phyloP scores from a whole-genome alignment of 2,113 vertebrate species.

The Trematomus loennbergii region DNA sequence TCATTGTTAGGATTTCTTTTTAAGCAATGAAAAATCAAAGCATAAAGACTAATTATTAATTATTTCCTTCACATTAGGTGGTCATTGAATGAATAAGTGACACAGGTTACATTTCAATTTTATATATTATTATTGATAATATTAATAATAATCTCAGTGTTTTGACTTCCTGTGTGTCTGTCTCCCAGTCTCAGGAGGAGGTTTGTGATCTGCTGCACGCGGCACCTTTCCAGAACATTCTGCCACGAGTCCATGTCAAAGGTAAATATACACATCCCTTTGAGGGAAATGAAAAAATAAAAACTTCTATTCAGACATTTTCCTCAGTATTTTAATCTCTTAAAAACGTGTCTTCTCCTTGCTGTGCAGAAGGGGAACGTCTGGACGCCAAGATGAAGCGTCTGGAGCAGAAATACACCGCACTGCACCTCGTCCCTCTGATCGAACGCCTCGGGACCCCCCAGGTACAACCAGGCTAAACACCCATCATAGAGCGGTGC shows the following conservation, averaged over 20 bases:
- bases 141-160: neutral
- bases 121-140: too few species aligned
- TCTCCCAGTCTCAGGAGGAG: constrained; percentile 95
- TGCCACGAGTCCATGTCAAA: constrained; percentile 98
- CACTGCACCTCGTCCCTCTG: constrained; percentile 96
- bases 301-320: too few species aligned
- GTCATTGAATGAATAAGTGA: too few species aligned
- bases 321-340: neutral
- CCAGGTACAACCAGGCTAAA: constrained; percentile 81
- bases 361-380: constrained; percentile 92
- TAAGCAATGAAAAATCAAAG: too few species aligned
- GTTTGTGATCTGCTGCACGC: constrained; percentile 99
- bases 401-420: constrained; percentile 96
- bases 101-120: too few species aligned
- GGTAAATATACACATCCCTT: constrained; percentile 75
- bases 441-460: constrained; percentile 98
- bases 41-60: too few species aligned
- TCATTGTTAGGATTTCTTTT: too few species aligned
- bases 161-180: constrained; percentile 35
- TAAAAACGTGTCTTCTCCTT: too few species aligned
- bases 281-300: neutral
- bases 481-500: too few species aligned
- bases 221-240: constrained; percentile 99
- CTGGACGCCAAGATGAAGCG: constrained; percentile 99
- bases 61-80: too few species aligned